Base-by-base conservation (phyloP, 2,888 invertebrate genomes). In the Melanostoma scalare region DNA sequence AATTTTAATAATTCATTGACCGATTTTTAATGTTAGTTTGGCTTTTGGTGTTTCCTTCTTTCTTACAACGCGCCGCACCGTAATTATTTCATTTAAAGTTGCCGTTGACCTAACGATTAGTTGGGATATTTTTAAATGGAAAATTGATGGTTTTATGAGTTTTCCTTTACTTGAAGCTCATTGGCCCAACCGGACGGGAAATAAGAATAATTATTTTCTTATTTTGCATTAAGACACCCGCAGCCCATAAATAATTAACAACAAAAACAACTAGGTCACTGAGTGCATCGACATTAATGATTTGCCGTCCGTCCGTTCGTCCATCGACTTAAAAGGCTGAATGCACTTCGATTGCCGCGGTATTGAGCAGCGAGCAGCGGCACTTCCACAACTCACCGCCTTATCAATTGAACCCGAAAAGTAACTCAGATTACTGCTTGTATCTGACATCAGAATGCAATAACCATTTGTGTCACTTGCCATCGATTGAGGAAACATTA, bases 1-100 rank as follows among this genome's bases (percentile, higher is more conserved):
- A 77, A 77, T 77, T 82, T 82, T 82, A 72, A 82, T 76, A 82
- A 82, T 82, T 82, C 81, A 82, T 77, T 73, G 77, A 58, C 72
- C 81, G 72, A 74, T 71, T 72, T 31, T 61, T 60, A 40, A 73
- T 55, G 53, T 61, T 55, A 52, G 58, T 61, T 61, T 48, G 48
- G 48, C 30, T 20, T 61, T 61, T 61, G 60, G 33, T 46, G 36
- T 46, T 35, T 31, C 3, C 40, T 61, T 48, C 46, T 46, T 10
- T 33, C 8, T 10, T 38, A 46, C 31, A 50, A 30, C 40, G 31
- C 36, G 48, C 63, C 48, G 58, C 58, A 58, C 69, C 58, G 50
- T 58, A 71, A 71, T 71, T 71, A 71, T 58, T 58, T 58, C 48
- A 58, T 63, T 50, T 50, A 63, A 63, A 63, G 38, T 63, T 63